phyloP scores from a whole-genome alignment of 2,113 vertebrate genomes.

The Terrapene triunguis region DNA sequence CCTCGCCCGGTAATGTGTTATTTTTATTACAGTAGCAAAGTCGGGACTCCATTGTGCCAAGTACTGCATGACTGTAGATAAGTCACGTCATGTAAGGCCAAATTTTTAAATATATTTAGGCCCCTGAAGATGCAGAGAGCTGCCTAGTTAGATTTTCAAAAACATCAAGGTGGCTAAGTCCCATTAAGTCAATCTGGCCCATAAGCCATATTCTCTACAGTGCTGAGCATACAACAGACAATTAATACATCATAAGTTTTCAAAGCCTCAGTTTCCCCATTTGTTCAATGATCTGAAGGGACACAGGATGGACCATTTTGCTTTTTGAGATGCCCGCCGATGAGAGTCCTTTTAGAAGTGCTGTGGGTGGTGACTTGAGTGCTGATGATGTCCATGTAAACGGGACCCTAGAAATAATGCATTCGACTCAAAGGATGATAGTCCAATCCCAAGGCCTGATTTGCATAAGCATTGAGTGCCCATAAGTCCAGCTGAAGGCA shows the following conservation, averaged over 20 bases:
- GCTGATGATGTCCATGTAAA: not conserved
- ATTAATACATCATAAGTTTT: not conserved
- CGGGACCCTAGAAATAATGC: not conserved
- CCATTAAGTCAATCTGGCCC: not conserved
- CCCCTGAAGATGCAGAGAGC: not conserved
- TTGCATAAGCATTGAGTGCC: not conserved
- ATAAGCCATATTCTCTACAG: not conserved
- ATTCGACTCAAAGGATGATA: not conserved
- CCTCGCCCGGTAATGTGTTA: fast-evolving
- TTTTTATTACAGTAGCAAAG: fast-evolving
- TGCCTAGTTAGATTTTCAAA: not conserved
- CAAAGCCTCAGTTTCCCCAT: not conserved
- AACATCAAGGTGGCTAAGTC: not conserved
- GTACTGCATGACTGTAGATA: not conserved
- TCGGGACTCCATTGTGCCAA: fast-evolving
- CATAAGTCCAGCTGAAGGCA: not conserved
- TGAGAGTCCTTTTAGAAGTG: too few relatives aligned
- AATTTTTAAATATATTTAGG: not conserved
- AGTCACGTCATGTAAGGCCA: not conserved
- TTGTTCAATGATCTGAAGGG: not conserved
- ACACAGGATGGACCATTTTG: not conserved
- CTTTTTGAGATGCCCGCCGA: not conserved
- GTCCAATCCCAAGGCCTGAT: not conserved
- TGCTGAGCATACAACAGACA: not conserved
- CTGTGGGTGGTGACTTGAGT: not conserved